phyloP scores from a whole-genome alignment of 92 coral and sea anemone genomes.

The Blastomussa wellsi region DNA sequence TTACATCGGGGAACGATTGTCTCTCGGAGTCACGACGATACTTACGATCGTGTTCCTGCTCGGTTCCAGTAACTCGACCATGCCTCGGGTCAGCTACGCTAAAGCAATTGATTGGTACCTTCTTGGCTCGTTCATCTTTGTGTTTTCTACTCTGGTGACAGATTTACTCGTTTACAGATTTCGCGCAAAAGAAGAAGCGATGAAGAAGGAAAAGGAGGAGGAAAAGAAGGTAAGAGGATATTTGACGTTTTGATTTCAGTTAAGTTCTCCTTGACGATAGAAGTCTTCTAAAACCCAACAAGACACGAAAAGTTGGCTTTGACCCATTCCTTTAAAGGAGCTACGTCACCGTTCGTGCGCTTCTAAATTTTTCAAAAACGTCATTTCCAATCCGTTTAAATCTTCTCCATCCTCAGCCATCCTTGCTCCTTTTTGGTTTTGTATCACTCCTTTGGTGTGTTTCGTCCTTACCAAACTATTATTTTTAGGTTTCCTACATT shows the following conservation, averaged over 20 bases:
- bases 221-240: constrained; percentile 19
- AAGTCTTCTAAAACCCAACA: background rate
- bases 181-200: constrained; percentile 22
- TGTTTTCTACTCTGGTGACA: constrained; percentile 88
- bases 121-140: constrained; percentile 90
- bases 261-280: background rate
- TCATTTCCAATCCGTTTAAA: no score
- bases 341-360: no score
- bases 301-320: no score
- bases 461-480: no score
- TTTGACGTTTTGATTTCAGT: background rate
- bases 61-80: constrained; percentile 95
- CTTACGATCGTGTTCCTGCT: constrained; percentile 97
- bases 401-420: no score
- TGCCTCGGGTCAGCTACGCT: constrained; percentile 99
- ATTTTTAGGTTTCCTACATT: no score
- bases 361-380: no score
- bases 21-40: constrained; percentile 96
- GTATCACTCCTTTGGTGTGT: no score
- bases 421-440: no score
- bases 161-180: constrained; percentile 83
- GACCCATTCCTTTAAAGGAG: no score
- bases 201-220: background rate
- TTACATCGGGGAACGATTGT: constrained; percentile 96
- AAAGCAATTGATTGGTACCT: constrained; percentile 99